Conservation (phyloP, 2,888 invertebrate genomes). For the Xanthostigma xanthostigma region DNA sequence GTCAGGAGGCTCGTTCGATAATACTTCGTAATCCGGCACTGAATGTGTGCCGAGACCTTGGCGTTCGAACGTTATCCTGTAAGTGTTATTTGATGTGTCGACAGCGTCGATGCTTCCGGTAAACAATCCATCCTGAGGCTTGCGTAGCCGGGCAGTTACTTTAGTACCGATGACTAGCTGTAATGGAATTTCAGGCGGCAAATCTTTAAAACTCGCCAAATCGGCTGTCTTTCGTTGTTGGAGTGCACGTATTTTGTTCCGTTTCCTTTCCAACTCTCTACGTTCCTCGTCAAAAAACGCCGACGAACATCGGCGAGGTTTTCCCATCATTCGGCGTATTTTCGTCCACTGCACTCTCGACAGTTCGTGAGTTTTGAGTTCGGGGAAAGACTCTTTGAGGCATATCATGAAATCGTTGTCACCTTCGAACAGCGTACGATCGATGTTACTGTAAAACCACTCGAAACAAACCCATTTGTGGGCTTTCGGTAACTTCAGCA, state of each 20-base stretch:
- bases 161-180: constrained; percentile 90
- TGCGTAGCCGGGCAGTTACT: constrained; percentile 76
- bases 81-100: constrained; percentile 86
- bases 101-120: constrained; percentile 90
- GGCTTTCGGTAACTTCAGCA: constrained; percentile 93
- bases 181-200: constrained; percentile 88
- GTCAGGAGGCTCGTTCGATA: constrained; percentile 84
- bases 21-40: constrained; percentile 90
- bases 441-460: constrained; percentile 98
- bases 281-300: constrained; percentile 95
- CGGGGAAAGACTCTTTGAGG: constrained; percentile 85
- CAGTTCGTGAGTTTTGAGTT: constrained; percentile 68
- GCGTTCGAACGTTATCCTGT: constrained; percentile 87
- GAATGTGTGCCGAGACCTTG: constrained; percentile 87
- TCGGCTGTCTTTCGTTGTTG: constrained; percentile 83
- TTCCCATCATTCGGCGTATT: constrained; percentile 91
- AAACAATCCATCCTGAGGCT: constrained; percentile 90
- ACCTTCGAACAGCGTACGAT: constrained; percentile 83
- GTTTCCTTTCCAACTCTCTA: constrained; percentile 72
- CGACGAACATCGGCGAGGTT: constrained; percentile 85
- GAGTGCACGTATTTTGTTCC: constrained; percentile 80
- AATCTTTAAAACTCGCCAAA: constrained; percentile 60
- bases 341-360: constrained; percentile 90
- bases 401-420: constrained; percentile 95
- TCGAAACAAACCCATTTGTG: constrained; percentile 99